Base-by-base conservation (phyloP, 2,113 vertebrate species). In the Serranochromis macrocephalus region DNA sequence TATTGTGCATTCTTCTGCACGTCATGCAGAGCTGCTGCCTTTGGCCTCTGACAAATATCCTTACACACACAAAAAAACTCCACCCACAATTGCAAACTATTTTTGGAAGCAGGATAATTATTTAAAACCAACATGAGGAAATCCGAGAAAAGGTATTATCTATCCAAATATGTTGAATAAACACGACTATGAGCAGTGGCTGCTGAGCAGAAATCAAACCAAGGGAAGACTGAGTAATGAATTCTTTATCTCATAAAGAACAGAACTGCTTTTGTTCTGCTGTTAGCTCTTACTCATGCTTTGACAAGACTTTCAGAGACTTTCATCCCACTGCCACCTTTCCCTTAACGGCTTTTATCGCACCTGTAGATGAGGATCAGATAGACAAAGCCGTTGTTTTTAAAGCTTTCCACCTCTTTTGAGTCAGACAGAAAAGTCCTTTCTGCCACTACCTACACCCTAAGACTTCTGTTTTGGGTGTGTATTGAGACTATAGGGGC, bases 211-310 rank as follows among this genome's bases (percentile, higher is more conserved):
- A 45, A 82, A 26, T 81, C 66, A n/a, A 85, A 80, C 83, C 66
- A 85, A 89, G 80, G 29, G 55, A 63, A 45, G 40, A 75, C n/a
- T 42, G n/a, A 40, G 66, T 21, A 68, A 83, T 83, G 55, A 47
- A 89, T 87, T 83, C 24, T 38, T 91, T 86, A 81, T 92, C 84
- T 87, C 45, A 1, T 63, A 53, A 24, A 80, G 68, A 83, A 89
- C 86, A 90, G 53, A 78, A 73, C 26, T 29, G 61, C 61, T 86
- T 86, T 92, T 90, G 86, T 90, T 86, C 57, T 17, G 40, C 81
- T 16, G 9, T 88, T 89, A 63, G 75, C 26, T 8, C 71, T 36
- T 80, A 81, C 53, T 86, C 29, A 19, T 33, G 55, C 71, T 54
- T 81, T 83, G 42, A 86, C 66, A 26, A 81, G 80, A 79, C 19